Conservation (phyloP, 2,888 invertebrate genomes). For the Xanthorhoe designata region DNA sequence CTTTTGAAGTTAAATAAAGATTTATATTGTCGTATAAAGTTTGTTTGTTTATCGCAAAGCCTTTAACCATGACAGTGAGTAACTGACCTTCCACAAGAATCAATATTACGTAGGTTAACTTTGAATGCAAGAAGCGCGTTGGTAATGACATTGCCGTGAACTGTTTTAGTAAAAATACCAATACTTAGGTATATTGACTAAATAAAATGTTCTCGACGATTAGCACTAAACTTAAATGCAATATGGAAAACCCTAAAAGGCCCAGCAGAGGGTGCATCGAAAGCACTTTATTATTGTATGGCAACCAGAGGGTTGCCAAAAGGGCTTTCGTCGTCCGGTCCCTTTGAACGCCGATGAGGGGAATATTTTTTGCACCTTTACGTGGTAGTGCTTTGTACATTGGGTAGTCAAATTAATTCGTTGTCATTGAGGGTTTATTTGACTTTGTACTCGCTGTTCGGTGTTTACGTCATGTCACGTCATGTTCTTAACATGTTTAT, state of each 20-base stretch:
- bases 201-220: not conserved
- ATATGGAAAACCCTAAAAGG: conserved; percentile 12
- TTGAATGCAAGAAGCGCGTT: conserved; percentile 5
- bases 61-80: conserved; percentile 25
- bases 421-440: not conserved
- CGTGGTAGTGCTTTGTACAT: not conserved
- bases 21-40: not conserved
- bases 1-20: not conserved
- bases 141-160: not conserved
- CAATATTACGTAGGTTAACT: conserved; percentile 14
- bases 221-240: not conserved
- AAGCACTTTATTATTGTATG: conserved; percentile 17
- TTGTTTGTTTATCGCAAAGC: conserved; percentile 4
- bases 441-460: not conserved
- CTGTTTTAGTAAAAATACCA: not conserved
- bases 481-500: not conserved
- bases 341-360: conserved; percentile 23
- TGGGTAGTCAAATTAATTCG: not conserved
- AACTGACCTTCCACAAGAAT: conserved; percentile 28
- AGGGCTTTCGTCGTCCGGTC: conserved; percentile 12
- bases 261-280: conserved; percentile 27
- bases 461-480: not conserved
- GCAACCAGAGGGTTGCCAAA: conserved; percentile 13
- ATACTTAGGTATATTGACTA: not conserved
- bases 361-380: conserved; percentile 12